These are phyloP conservation scores for Acanthopleura granulata DNA, from an alignment of 2,888 invertebrate genomes.

Conservation along the genomic window DNA sequence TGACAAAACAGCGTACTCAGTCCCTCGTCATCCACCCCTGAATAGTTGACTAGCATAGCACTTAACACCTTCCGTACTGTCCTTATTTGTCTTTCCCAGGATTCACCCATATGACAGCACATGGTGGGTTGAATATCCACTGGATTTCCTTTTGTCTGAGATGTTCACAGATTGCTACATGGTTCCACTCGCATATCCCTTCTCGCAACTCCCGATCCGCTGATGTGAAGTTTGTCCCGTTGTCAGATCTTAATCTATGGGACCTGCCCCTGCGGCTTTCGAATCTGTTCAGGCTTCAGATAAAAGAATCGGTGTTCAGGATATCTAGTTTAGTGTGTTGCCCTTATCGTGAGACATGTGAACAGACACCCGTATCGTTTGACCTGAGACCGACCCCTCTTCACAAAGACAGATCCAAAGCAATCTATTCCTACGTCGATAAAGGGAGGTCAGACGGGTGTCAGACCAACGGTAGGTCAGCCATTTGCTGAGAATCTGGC, in stretches of 20 bases:
- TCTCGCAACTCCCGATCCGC: constrained; percentile 30
- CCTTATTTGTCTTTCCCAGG: constrained; percentile 18
- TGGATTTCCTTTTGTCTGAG: constrained; percentile 16
- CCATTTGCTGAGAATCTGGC: constrained; percentile 6
- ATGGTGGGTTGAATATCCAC: background rate
- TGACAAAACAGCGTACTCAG: too few relatives aligned
- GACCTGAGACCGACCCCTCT: constrained; percentile 30
- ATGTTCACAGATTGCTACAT: background rate
- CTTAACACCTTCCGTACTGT: too few relatives aligned
- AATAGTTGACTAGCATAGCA: too few relatives aligned
- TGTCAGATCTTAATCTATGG: constrained; percentile 31
- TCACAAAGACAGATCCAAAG: constrained; percentile 21
- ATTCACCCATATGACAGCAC: background rate
- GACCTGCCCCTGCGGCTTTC: constrained; percentile 26
- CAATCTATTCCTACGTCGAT: constrained; percentile 15
- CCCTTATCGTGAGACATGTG: constrained; percentile 34
- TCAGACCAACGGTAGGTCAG: background rate
- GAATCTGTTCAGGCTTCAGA: background rate
- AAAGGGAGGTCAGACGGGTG: constrained; percentile 3
- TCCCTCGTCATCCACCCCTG: too few relatives aligned
- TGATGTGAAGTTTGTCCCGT: constrained; percentile 35
- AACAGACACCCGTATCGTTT: constrained; percentile 38
- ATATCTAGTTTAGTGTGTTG: constrained; percentile 32
- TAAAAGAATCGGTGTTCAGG: constrained; percentile 31
- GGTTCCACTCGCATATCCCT: too few relatives aligned